Percentiles rank a stretch among this genome's conserved stretches.
Conservation (phyloP, 2,888 invertebrate genomes). For the Mechanitis messenoides region DNA sequence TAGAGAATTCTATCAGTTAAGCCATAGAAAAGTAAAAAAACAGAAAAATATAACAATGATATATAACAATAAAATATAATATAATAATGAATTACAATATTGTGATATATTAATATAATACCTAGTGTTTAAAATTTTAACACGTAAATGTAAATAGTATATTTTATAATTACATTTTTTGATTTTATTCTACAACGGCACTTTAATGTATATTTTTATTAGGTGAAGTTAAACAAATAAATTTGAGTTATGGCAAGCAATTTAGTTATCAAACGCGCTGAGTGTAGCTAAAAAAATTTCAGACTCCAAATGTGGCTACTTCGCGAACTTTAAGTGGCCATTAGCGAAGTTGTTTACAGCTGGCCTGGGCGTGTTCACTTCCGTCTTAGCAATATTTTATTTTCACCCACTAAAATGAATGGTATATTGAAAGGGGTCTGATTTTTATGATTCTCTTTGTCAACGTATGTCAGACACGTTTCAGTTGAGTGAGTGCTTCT, state of each 20-base stretch:
- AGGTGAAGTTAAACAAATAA: conserved; percentile 6
- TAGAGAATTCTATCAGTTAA: too few species aligned
- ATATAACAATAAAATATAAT: too few species aligned
- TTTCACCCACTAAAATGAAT: conserved; percentile 16
- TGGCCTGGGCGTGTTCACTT: conserved; percentile 48
- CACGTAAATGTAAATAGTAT: neutral
- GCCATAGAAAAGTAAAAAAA: too few species aligned
- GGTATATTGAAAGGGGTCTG: conserved; percentile 8
- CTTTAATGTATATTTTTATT: neutral
- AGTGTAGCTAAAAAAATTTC: conserved; percentile 29
- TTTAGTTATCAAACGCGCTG: conserved; percentile 12
- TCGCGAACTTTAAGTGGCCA: conserved; percentile 61
- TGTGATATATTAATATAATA: too few species aligned
- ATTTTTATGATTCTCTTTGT: conserved; percentile 6
- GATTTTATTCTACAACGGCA: neutral
- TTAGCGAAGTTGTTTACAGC: conserved; percentile 64
- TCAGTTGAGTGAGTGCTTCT: neutral
- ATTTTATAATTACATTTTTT: neutral
- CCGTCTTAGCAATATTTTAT: conserved; percentile 25
- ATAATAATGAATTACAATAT: too few species aligned
- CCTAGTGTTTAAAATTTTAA: too few species aligned
- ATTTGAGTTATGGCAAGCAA: conserved; percentile 10
- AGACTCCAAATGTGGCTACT: conserved; percentile 51
- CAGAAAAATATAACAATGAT: too few species aligned
- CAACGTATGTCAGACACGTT: conserved; percentile 1